These are phyloP conservation scores for Capitella teleta DNA, from an alignment of 1,140 invertebrate species.

Conservation along the genomic window DNA sequence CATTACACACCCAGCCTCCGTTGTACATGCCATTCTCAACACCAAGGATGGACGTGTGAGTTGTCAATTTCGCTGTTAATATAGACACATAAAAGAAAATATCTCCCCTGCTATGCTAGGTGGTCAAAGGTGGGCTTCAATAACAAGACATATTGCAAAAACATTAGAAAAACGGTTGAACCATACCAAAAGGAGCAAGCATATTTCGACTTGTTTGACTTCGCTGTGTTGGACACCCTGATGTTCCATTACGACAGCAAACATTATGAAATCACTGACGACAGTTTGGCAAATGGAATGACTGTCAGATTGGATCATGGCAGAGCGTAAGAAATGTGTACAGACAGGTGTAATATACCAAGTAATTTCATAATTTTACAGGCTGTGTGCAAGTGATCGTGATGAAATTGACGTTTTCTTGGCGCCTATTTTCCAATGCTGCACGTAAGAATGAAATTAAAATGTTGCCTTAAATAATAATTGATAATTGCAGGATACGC, in stretches of 20 bases:
- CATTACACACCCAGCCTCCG: slow-evolving; percentile 12
- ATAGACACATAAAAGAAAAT: background rate
- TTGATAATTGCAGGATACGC: slow-evolving; percentile 2
- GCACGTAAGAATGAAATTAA: slow-evolving; percentile 11
- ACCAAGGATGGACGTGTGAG: slow-evolving; percentile 6
- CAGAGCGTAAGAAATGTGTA: slow-evolving; percentile 9
- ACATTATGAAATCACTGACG: slow-evolving; percentile 13
- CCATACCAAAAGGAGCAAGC: slow-evolving; percentile 6
- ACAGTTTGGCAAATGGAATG: slow-evolving; percentile 5
- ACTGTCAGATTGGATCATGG: slow-evolving; percentile 14
- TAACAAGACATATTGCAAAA: slow-evolving; percentile 11
- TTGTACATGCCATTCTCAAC: slow-evolving; percentile 13
- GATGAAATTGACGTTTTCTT: slow-evolving; percentile 11
- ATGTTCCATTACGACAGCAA: slow-evolving; percentile 16
- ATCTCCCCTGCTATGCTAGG: background rate
- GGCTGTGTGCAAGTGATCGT: slow-evolving; percentile 12
- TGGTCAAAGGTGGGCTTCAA: slow-evolving; percentile 11
- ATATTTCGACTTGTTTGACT: slow-evolving; percentile 16
- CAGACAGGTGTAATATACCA: background rate
- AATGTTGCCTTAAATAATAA: background rate
- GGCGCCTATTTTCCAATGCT: slow-evolving; percentile 14
- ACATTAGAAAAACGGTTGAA: slow-evolving; percentile 3
- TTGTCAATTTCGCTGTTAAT: background rate
- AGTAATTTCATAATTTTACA: slow-evolving; percentile 5
- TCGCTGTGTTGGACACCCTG: slow-evolving; percentile 11